Percentiles rank a stretch among this genome's conserved stretches.
phyloP scores from a whole-genome alignment of 1,140 invertebrate species.

The Brachionus asplanchnoidis region DNA sequence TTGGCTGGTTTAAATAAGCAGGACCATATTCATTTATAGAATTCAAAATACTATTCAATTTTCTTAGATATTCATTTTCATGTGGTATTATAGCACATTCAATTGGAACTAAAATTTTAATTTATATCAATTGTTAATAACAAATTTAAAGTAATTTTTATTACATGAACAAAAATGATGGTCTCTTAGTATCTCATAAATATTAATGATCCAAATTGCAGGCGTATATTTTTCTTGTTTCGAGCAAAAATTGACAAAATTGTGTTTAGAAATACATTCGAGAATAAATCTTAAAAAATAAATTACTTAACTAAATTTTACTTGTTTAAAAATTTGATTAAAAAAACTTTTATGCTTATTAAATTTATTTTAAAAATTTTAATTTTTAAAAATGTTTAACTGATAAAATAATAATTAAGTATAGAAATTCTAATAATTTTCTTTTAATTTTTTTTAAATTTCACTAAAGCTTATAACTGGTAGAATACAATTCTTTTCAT shows the following conservation, averaged over 20 bases:
- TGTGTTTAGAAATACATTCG: neutral
- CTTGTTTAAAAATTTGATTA: neutral
- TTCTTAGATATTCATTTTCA: constrained; percentile 21
- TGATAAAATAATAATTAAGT: no score
- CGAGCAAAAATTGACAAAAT: constrained; percentile 12
- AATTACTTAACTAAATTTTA: no score
- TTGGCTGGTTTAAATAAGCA: constrained; percentile 17
- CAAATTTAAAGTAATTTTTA: neutral
- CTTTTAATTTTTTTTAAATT: no score
- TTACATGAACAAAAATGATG: constrained; percentile 24
- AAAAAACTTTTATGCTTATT: neutral
- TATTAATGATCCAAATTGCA: constrained; percentile 29
- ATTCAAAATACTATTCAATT: neutral
- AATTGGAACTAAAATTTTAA: neutral
- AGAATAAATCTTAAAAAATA: neutral
- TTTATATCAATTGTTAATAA: neutral
- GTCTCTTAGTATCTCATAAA: constrained; percentile 1
- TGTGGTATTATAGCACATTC: constrained; percentile 19
- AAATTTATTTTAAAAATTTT: neutral
- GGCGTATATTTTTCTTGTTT: constrained; percentile 18
- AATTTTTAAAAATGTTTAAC: no score
- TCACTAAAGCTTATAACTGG: no score
- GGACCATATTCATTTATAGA: neutral
- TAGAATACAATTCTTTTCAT: no score
- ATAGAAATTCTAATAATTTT: no score